A percentile compares a stretch with the other conserved stretches of the same genome.
These are phyloP conservation scores for Andrena bucephala DNA, from an alignment of 2,888 invertebrate genomes.

Conservation along the genomic window DNA sequence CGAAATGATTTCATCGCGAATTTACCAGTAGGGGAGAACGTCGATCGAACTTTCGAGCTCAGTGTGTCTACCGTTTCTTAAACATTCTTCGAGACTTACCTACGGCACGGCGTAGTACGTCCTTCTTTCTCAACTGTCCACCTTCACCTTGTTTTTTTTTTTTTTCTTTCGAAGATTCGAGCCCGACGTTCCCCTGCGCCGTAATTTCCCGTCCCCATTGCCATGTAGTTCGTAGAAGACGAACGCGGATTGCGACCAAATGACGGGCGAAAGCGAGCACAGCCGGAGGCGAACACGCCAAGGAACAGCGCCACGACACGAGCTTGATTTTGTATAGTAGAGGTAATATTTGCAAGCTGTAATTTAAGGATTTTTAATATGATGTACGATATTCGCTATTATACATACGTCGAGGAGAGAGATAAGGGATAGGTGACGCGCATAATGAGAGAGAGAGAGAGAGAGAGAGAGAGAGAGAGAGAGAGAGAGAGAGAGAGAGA, in stretches of 20 bases:
- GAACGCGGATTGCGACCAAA: not conserved
- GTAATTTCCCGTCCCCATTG: slow-evolving; percentile 27
- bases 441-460: slow-evolving; percentile 44
- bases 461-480: not conserved
- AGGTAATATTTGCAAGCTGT: slow-evolving; percentile 70
- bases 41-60: slow-evolving; percentile 18
- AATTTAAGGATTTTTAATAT: slow-evolving; percentile 66
- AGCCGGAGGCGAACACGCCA: slow-evolving; percentile 29
- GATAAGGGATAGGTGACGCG: not conserved
- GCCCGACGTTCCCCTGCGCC: not conserved
- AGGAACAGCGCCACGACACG: slow-evolving; percentile 53
- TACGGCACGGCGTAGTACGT: too few species aligned
- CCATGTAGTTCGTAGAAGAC: slow-evolving; percentile 30
- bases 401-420: slow-evolving; percentile 14
- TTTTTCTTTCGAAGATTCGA: slow-evolving; percentile 15
- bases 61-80: not conserved
- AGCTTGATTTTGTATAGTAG: slow-evolving; percentile 76
- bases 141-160: not conserved
- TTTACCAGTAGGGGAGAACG: not conserved
- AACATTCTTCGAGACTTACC: not conserved
- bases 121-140: not conserved
- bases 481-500: slow-evolving; percentile 24
- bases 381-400: slow-evolving; percentile 61
- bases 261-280: not conserved
- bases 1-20: slow-evolving; percentile 29